Evolutionary conservation across 2,113 vertebrate species (phyloP), one percentile per base, ranked within the genome.

Genomic region (Malurus alboscapulatus): DNA sequence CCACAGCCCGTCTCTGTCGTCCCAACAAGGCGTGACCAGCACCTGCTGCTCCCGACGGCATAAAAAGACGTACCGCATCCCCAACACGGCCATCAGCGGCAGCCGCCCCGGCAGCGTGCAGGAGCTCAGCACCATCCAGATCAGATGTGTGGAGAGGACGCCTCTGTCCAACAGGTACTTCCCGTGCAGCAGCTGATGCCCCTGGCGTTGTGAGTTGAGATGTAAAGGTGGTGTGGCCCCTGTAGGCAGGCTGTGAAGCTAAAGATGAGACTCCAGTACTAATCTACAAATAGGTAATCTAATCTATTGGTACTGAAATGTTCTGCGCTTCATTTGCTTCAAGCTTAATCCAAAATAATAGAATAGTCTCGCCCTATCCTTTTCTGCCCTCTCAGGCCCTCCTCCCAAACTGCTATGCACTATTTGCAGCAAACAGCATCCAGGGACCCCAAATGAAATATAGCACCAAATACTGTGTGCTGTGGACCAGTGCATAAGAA

Each of bases 101-200:
- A 98, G 98, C 85, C 98, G 96, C 22, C 97, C 97, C 15, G 98
- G 97, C 88, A 98, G 98, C 8, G 92, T 99, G 38, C 99, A 99
- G 92, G 99, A 99, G 95, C 99, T 99, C 87, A 99, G 99, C 95
- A 99, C 99, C 79, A 99, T 99, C 97, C 98, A 99, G 94, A 99
- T 99, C 97, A 95, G 98, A 93, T 98, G 98, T 21, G 94, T 98
- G 97, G 99, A 99, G 97, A 97, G 98, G 76, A 98, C 98, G 2
- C 92, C 98, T 24, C 96, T 98, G 40, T 97, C 96, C 66, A 99
- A 99, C 98, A 99, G 98, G 98, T 99, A 98, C 58, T 9, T 22
- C 45, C 1, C 1, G 2, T 2, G 47, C 40, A 17, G 1, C 69
- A 12, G 30, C n/a, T 68, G 29, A 47, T 67, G 27, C 9, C 47